phyloP scores from a whole-genome alignment of 2,113 vertebrate species.

The Labeo rohita region DNA sequence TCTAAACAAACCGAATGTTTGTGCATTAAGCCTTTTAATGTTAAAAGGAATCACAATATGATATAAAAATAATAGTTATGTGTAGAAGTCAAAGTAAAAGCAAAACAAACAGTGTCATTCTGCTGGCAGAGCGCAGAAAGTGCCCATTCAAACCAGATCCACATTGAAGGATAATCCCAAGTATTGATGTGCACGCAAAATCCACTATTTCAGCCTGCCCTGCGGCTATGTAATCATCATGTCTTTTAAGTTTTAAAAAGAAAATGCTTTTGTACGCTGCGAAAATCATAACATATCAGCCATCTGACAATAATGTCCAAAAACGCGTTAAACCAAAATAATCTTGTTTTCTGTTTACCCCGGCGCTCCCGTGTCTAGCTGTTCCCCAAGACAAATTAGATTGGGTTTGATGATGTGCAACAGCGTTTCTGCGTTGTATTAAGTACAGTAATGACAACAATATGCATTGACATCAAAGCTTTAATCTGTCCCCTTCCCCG shows the following conservation, averaged over 20 bases:
- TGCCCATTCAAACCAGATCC: constrained; percentile 74
- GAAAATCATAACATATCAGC: constrained; percentile 72
- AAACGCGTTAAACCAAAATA: constrained; percentile 68
- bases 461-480: constrained; percentile 73
- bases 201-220: constrained; percentile 54
- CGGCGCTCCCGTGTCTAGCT: constrained; percentile 59
- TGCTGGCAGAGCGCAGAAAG: constrained; percentile 59
- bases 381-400: constrained; percentile 70
- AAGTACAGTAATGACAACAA: constrained; percentile 77
- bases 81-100: constrained; percentile 46
- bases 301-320: constrained; percentile 73
- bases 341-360: constrained; percentile 62
- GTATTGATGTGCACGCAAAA: constrained; percentile 55
- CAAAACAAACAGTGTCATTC: constrained; percentile 52
- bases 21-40: constrained; percentile 5
- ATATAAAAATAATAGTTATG: constrained; percentile 36
- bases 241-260: constrained; percentile 49
- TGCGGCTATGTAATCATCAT: constrained; percentile 70
- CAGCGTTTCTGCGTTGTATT: constrained; percentile 74
- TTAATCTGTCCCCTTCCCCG: constrained; percentile 52
- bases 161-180: constrained; percentile 64
- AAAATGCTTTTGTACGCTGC: constrained; percentile 59
- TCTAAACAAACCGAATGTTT: constrained; percentile 3
- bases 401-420: constrained; percentile 74
- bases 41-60: constrained; percentile 19